phyloP scores from a whole-genome alignment of 2,113 vertebrate genomes.

The Coptodon bakossiorum region DNA sequence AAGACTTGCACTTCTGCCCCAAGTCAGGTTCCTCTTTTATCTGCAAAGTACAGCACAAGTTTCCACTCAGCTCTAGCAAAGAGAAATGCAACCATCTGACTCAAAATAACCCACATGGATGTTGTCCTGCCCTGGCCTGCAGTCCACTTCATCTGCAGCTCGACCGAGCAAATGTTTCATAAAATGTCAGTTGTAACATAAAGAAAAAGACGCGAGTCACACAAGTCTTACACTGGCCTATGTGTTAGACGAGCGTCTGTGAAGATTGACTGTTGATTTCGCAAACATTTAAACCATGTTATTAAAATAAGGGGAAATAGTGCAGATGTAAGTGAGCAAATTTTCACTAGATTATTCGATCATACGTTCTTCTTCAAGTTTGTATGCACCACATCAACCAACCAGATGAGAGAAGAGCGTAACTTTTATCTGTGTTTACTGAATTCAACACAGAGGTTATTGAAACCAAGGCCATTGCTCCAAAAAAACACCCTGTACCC shows the following conservation, averaged over 20 bases:
- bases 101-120: neutral
- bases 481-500: neutral
- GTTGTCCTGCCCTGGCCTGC: neutral
- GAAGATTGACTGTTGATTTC: neutral
- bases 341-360: neutral
- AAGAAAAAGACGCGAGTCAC: neutral
- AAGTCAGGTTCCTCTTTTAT: neutral
- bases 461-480: neutral
- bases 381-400: neutral
- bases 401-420: neutral
- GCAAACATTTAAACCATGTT: neutral
- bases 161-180: neutral
- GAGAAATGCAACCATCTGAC: neutral
- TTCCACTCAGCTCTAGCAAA: neutral
- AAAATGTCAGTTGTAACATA: neutral
- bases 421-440: neutral
- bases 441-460: conserved; percentile 2
- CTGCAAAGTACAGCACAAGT: neutral
- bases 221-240: neutral
- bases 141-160: neutral
- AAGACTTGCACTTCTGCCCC: neutral
- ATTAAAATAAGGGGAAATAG: neutral
- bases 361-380: neutral
- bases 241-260: neutral
- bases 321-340: neutral